Conservation (phyloP, 2,888 invertebrate genomes). For the Microdon myrmicae region DNA sequence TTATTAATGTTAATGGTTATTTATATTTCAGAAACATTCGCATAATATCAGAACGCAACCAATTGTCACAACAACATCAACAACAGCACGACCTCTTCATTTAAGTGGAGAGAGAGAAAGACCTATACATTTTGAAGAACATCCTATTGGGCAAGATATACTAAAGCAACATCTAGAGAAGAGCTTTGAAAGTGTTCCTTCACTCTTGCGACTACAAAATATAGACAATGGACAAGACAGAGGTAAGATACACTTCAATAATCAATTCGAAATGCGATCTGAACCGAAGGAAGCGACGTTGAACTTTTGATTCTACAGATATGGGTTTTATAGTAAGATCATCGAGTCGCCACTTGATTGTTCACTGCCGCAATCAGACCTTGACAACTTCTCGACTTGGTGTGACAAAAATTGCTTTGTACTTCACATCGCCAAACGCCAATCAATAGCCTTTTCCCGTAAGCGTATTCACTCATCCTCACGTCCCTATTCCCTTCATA, state of each 20-base stretch:
- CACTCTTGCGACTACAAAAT: constrained; percentile 62
- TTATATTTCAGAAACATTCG: constrained; percentile 36
- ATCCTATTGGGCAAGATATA: constrained; percentile 42
- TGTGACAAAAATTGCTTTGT: too few relatives aligned
- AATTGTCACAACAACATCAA: constrained; percentile 55
- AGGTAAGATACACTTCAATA: constrained; percentile 37
- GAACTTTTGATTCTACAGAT: too few relatives aligned
- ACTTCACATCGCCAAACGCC: too few relatives aligned
- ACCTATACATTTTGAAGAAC: constrained; percentile 54
- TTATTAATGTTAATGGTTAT: constrained; percentile 24
- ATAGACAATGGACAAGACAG: constrained; percentile 57
- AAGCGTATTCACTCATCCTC: too few relatives aligned
- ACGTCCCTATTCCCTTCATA: too few relatives aligned
- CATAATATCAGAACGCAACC: constrained; percentile 52
- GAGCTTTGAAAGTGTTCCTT: constrained; percentile 60
- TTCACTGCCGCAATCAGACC: too few relatives aligned
- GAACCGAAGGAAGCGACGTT: too few relatives aligned
- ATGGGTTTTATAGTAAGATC: too few relatives aligned
- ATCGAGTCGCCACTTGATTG: too few relatives aligned
- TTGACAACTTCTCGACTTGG: too few relatives aligned
- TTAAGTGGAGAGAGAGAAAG: constrained; percentile 58
- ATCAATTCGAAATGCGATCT: too few relatives aligned
- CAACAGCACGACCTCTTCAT: constrained; percentile 52
- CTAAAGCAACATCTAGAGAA: constrained; percentile 54
- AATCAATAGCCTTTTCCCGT: too few relatives aligned